Evolutionary conservation across 2,113 vertebrate genomes (phyloP).

Genomic region (Corythaeola cristata): DNA sequence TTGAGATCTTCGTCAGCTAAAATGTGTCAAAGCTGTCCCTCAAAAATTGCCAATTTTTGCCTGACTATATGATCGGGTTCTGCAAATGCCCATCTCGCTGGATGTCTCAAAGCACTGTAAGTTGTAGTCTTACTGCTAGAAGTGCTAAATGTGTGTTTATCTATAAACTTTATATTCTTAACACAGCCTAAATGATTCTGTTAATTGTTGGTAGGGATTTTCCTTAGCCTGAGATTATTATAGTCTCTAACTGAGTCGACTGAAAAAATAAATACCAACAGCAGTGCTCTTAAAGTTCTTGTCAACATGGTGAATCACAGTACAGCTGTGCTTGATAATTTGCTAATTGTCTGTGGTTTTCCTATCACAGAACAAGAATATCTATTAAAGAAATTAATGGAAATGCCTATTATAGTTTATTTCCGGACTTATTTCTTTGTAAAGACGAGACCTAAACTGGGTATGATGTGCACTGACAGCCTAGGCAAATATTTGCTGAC

Average conservation of each 20-base stretch:
- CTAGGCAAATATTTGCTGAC: not conserved
- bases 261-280: not conserved
- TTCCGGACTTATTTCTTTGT: not conserved
- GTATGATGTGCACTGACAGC: not conserved
- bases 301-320: not conserved
- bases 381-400: not conserved
- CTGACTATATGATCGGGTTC: not conserved
- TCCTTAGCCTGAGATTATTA: not conserved
- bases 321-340: not conserved
- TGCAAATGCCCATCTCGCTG: not conserved
- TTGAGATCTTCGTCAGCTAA: not conserved
- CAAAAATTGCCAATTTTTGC: not conserved
- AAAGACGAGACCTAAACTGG: not conserved
- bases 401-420: not conserved
- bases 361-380: not conserved
- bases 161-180: not conserved
- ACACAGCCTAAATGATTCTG: not conserved
- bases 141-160: not conserved
- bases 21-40: not conserved
- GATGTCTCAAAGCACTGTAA: accelerated
- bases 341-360: not conserved
- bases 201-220: not conserved
- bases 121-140: not conserved
- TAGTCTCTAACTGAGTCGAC: not conserved
- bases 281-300: not conserved